Conservation (phyloP, 2,797 vertebrate genomes). For the Aselliscus stoliczkanus region DNA sequence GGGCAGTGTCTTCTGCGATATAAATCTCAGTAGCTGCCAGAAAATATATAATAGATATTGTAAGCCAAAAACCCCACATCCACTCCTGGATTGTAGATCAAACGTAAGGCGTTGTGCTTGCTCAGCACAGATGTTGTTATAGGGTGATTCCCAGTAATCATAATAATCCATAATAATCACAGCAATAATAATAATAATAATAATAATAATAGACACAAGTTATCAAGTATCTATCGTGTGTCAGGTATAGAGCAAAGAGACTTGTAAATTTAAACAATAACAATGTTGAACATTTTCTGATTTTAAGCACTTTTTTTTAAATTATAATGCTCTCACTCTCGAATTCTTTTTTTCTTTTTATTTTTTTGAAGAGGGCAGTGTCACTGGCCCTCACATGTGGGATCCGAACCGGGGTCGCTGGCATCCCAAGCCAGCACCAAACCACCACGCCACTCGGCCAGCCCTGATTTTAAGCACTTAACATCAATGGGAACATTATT, state of each 20-base stretch:
- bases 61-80: not conserved
- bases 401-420: too few relatives aligned
- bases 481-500: not conserved
- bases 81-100: not conserved
- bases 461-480: not conserved
- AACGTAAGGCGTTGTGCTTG: not conserved
- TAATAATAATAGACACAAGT: not conserved
- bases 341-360: too few relatives aligned
- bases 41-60: not conserved
- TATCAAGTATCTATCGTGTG: not conserved
- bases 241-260: not conserved
- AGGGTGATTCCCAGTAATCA: not conserved
- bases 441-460: too few relatives aligned
- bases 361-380: too few relatives aligned
- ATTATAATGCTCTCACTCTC: too few relatives aligned
- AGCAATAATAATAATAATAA: not conserved
- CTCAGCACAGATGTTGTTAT: not conserved
- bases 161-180: not conserved
- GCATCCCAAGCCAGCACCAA: too few relatives aligned
- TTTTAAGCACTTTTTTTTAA: too few relatives aligned
- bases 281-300: not conserved
- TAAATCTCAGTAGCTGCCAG: slow-evolving; percentile 69
- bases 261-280: not conserved
- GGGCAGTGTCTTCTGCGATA: slow-evolving; percentile 61
- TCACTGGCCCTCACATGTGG: too few relatives aligned